These are phyloP conservation scores for Antennarius striatus DNA, from an alignment of 2,113 vertebrate species.

Conservation along the genomic window DNA sequence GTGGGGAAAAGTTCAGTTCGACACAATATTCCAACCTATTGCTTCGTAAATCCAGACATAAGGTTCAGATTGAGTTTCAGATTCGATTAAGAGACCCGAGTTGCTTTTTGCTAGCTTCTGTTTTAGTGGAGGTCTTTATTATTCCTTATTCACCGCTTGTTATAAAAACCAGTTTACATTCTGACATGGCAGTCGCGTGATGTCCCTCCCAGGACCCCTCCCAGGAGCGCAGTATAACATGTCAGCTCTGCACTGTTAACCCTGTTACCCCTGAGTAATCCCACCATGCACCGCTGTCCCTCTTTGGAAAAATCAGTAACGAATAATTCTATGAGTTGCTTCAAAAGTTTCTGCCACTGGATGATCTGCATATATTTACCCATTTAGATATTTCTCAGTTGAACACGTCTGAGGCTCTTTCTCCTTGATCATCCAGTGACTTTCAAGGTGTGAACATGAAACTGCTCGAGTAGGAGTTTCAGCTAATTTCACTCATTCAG, in stretches of 20 bases:
- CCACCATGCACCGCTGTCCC: slow-evolving; percentile 86
- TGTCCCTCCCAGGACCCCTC: slow-evolving; percentile 86
- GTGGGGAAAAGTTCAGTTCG: background rate
- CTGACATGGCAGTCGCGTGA: slow-evolving; percentile 79
- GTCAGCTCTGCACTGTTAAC: slow-evolving; percentile 80
- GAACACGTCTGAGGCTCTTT: slow-evolving; percentile 44
- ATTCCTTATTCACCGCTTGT: slow-evolving; percentile 50
- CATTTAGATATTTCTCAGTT: slow-evolving; percentile 78
- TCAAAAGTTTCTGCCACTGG: slow-evolving; percentile 56
- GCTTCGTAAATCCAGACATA: background rate
- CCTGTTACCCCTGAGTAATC: slow-evolving; percentile 90
- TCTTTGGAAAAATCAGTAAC: slow-evolving; percentile 92
- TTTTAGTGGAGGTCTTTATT: slow-evolving; percentile 68
- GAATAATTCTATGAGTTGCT: slow-evolving; percentile 89
- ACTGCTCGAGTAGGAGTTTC: slow-evolving; percentile 72
- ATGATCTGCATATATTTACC: slow-evolving; percentile 65
- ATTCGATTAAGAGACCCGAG: background rate
- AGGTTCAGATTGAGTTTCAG: background rate
- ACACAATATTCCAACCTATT: background rate
- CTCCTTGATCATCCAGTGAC: slow-evolving; percentile 64
- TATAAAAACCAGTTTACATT: slow-evolving; percentile 90
- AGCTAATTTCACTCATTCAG: slow-evolving; percentile 75
- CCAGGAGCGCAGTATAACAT: slow-evolving; percentile 82
- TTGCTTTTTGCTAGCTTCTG: slow-evolving; percentile 50
- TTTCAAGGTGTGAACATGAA: slow-evolving; percentile 75